A percentile compares a stretch with the other conserved stretches of the same genome.
These are phyloP conservation scores for Aythya baeri DNA, from an alignment of 2,113 vertebrate genomes.

Conservation along the genomic window DNA sequence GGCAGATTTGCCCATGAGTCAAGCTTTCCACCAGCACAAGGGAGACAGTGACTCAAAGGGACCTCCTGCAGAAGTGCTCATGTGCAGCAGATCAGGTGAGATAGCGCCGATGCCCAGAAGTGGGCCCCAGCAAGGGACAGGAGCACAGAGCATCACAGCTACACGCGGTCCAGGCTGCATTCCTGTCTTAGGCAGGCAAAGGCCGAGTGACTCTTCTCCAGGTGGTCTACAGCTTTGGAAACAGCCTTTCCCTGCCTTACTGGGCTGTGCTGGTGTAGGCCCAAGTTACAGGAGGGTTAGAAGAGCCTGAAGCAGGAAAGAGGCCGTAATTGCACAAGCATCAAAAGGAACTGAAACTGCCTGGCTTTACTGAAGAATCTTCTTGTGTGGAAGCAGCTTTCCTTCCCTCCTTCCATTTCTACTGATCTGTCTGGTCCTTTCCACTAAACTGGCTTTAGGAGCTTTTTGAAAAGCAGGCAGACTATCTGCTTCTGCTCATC, in stretches of 20 bases:
- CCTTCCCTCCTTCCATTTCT: neutral
- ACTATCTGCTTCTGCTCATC: neutral
- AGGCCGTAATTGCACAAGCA: neutral
- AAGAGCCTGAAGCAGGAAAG: neutral
- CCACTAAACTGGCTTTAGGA: neutral
- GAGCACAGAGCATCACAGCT: neutral
- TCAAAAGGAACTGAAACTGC: neutral
- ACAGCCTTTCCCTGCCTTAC: neutral
- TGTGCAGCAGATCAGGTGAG: fast-evolving
- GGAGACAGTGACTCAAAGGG: neutral
- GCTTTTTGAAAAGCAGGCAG: neutral
- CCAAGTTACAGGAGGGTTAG: neutral
- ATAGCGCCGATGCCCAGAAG: fast-evolving
- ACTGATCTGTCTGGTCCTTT: neutral
- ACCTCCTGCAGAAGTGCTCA: neutral
- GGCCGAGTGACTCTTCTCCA: neutral
- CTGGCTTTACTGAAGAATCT: neutral
- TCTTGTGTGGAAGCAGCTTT: neutral
- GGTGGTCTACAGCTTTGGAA: neutral
- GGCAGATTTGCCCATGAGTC: neutral
- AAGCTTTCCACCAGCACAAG: neutral
- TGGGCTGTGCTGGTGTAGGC: neutral
- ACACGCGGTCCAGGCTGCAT: neutral
- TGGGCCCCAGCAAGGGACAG: fast-evolving
- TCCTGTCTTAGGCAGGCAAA: neutral